Evolutionary conservation across 1,140 invertebrate species (phyloP), one percentile per base, ranked within the genome.

Genomic region (Eubasilissa regina): DNA sequence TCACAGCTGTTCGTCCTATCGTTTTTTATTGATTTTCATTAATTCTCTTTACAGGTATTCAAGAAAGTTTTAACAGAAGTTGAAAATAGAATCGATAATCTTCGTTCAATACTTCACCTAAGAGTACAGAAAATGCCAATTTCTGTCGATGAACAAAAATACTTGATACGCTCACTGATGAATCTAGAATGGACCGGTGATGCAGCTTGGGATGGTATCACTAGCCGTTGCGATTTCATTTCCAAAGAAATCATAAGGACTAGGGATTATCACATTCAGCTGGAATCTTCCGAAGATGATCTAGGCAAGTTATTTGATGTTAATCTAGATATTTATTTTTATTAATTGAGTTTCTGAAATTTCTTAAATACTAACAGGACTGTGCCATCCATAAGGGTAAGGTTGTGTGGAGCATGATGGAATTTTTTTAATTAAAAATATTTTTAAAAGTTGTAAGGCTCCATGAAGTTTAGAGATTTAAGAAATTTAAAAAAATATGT

Each of bases 151-250:
- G 96, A 98, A 83, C 98, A 99, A 85, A 98, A 97, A 83, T 96
- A 97, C 85, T 91, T 86, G 79, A 89, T 89, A 44, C 85, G 94
- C 89, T 93, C 92, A 79, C 85, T 92, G 43, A 90, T 92, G 64
- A 92, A 91, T 84, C 86, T 96, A 51, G 94, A 94, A 83, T 91
- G 91, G 84, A 90, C 92, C 10, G 94, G 94, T 48, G 97, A 99
- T 89, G 96, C 97, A 1, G 97, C 96, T 0, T 99, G 97, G 97
- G 94, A 96, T 82, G 97, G 96, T 17, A 94, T 99, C 79, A 92
- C 89, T n/a, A 93, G 93, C 75, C 93, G 95, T 73, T 94, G 94
- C 81, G 91, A 93, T 47, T 97, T 94, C 85, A 90, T 97, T 25
- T 91, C 92, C 79, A 87, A 89, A 53, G 90, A 93, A 17, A 90